Evolutionary conservation across 2,888 invertebrate genomes (phyloP).

Genomic region (Oscheius myriophilus): DNA sequence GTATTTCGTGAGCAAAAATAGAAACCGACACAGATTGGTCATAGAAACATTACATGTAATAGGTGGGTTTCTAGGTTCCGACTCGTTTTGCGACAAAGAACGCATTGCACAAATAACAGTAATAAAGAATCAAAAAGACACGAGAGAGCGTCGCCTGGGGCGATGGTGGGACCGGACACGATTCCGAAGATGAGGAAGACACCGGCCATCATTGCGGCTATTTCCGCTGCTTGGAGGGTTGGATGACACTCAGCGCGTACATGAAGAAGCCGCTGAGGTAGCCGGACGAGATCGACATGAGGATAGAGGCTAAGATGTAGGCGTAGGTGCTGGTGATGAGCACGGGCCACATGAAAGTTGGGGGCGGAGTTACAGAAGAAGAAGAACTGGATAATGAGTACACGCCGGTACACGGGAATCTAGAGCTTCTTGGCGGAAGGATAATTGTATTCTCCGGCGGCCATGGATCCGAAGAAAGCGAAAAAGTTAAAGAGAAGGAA

Average conservation of each 20-base stretch:
- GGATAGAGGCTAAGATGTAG: conserved; percentile 72
- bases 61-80: too few species aligned
- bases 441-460: conserved; percentile 76
- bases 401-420: conserved; percentile 79
- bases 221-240: conserved; percentile 57
- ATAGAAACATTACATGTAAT: too few species aligned
- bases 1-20: too few species aligned
- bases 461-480: conserved; percentile 89
- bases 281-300: conserved; percentile 88
- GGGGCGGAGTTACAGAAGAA: conserved; percentile 89
- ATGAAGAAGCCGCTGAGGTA: conserved; percentile 90
- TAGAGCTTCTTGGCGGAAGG: conserved; percentile 73
- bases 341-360: conserved; percentile 77
- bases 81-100: too few species aligned
- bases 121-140: too few species aligned
- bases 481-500: conserved; percentile 92
- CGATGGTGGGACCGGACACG: conserved; percentile 52
- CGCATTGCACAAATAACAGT: too few species aligned
- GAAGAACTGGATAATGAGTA: conserved; percentile 87
- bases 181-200: conserved; percentile 83
- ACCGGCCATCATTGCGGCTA: conserved; percentile 94
- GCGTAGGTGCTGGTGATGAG: conserved; percentile 79
- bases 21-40: too few species aligned
- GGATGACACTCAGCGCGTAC: conserved; percentile 79
- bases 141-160: too few species aligned